These are phyloP conservation scores for Pammene fasciana DNA, from an alignment of 2,888 invertebrate species.

Conservation along the genomic window DNA sequence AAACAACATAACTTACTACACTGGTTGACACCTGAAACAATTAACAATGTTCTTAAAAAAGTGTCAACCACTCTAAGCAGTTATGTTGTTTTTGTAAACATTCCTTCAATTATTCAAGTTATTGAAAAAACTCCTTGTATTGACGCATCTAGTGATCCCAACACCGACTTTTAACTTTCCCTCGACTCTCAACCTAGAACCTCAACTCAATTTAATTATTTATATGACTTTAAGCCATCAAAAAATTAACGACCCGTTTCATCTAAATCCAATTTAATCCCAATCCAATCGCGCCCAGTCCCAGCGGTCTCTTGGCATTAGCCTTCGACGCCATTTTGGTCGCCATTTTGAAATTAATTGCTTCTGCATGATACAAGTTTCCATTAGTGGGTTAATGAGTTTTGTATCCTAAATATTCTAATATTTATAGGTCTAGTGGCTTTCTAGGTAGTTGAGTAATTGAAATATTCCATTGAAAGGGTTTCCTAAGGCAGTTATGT, in stretches of 20 bases:
- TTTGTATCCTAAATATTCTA: constrained; percentile 5
- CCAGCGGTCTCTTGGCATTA: constrained; percentile 15
- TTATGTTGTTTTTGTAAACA: too few relatives aligned
- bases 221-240: neutral
- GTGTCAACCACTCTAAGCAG: too few relatives aligned
- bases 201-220: neutral
- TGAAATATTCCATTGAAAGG: neutral
- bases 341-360: constrained; percentile 39
- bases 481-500: too few relatives aligned
- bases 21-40: too few relatives aligned
- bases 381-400: constrained; percentile 29
- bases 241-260: constrained; percentile 10
- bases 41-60: too few relatives aligned
- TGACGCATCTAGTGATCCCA: too few relatives aligned
- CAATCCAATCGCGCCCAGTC: constrained; percentile 12
- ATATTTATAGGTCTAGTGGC: neutral
- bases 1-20: too few relatives aligned
- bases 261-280: neutral
- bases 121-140: too few relatives aligned
- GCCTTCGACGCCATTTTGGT: constrained; percentile 31
- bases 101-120: too few relatives aligned
- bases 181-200: neutral
- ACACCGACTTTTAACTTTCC: too few relatives aligned
- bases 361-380: constrained; percentile 30
- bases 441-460: neutral